Percentiles rank a stretch among this genome's conserved stretches.
Evolutionary conservation across 1,140 invertebrate genomes (phyloP).

Genomic region (Penaeus japonicus): DNA sequence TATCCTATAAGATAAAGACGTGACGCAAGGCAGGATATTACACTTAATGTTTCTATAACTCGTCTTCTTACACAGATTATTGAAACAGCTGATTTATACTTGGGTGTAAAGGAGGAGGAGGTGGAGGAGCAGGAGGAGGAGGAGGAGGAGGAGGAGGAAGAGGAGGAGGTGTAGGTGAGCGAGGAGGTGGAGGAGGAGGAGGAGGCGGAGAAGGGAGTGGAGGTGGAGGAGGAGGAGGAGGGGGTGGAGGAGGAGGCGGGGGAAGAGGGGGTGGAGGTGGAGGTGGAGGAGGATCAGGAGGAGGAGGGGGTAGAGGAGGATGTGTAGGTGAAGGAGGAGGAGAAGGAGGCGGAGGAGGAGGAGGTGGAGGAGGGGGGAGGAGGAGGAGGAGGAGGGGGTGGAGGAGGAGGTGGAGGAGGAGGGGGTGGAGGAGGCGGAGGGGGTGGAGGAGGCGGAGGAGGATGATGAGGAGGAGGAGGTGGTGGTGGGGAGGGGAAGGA

Average conservation of each 20-base stretch:
- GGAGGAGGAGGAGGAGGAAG: not conserved
- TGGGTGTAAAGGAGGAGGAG: not conserved
- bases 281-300: not conserved
- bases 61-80: too few species aligned
- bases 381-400: not conserved
- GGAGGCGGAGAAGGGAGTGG: too few species aligned
- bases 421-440: not conserved
- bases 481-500: not conserved
- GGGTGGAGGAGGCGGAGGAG: not conserved
- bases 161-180: too few species aligned
- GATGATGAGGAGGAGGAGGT: not conserved
- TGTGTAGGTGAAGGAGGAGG: not conserved
- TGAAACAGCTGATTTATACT: too few species aligned
- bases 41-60: too few species aligned
- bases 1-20: too few species aligned
- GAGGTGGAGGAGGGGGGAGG: not conserved
- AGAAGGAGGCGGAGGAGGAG: not conserved
- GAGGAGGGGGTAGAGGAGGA: not conserved
- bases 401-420: not conserved
- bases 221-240: not conserved
- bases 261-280: not conserved
- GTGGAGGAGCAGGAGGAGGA: not conserved
- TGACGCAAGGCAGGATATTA: too few species aligned
- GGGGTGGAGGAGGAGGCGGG: not conserved
- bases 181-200: too few species aligned